phyloP scores from a whole-genome alignment of 2,797 vertebrate genomes.

The Oophaga sylvatica region DNA sequence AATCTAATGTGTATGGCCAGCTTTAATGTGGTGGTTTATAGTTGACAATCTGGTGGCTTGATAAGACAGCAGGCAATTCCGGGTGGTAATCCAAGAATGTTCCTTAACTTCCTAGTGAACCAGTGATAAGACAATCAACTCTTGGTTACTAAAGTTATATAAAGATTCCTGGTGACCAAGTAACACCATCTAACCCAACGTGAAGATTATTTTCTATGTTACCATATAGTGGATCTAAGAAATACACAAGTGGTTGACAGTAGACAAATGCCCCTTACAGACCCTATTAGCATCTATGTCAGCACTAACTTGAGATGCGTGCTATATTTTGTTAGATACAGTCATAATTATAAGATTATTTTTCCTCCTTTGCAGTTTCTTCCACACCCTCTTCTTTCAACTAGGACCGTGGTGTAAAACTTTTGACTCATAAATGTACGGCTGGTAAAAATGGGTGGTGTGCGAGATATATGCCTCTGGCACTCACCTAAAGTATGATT shows the following conservation, averaged over 20 bases:
- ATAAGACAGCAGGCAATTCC: neutral
- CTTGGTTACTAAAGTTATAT: neutral
- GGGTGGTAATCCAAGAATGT: neutral
- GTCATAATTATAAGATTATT: conserved; percentile 21
- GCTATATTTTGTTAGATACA: neutral
- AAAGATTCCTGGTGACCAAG: neutral
- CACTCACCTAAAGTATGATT: conserved; percentile 32
- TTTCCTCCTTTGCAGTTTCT: conserved; percentile 1
- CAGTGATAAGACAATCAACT: neutral
- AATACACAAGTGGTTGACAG: neutral
- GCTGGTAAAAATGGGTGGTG: conserved; percentile 40
- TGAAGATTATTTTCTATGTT: neutral
- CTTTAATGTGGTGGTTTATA: neutral
- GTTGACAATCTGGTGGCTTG: neutral
- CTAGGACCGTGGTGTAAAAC: conserved; percentile 6
- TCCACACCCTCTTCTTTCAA: conserved; percentile 28
- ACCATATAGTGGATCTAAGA: neutral
- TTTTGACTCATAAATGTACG: conserved; percentile 19
- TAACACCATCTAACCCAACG: neutral
- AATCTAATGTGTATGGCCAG: neutral
- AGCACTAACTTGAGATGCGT: neutral
- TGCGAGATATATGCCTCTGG: conserved; percentile 27
- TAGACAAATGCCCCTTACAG: neutral
- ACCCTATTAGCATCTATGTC: neutral
- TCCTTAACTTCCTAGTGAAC: neutral